Evolutionary conservation across 2,113 vertebrate species (phyloP), one percentile per base, ranked within the genome.

Genomic region (Zosterops japonicus): DNA sequence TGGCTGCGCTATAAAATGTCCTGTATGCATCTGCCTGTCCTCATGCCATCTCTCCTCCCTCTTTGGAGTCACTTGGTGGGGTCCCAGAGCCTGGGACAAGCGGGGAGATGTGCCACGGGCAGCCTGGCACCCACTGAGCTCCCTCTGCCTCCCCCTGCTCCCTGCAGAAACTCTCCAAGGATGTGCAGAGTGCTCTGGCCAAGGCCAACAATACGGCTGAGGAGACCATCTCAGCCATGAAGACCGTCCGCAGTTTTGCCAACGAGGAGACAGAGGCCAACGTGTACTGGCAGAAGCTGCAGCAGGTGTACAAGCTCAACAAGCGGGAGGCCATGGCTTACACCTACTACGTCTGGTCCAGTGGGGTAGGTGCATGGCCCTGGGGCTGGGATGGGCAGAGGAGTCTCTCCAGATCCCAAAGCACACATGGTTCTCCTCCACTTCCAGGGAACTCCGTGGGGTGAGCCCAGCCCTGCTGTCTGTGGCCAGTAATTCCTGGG

Each of bases 191-290:
- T 0, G 98, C 98, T 14, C 97, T 99, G 55, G 99, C 99, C 50
- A 98, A 99, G 50, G 99, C 99, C 65, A 99, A 99, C 96, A 99
- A 98, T 96, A 98, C 99, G 0, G 99, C 99, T 0, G 99, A 99
- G 89, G 99, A 99, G 97, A 99, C 99, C 76, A 98, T 99, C 71
- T 99, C 99, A 0, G 97, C 98, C 95, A 99, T 99, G 98, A 99
- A 98, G 98, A 99, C 99, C 0, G 99, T 99, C 14, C 98, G 99
- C 52, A 99, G 99, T 91, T 99, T 99, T 4, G 99, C 99, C 92
- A 99, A 98, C 0, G 99, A 99, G 96, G 91, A 97, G 23, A 96
- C 95, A 1, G 99, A 99, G 96, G 98, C 98, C 0, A 97, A 98
- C 4, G 98, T 98, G 31, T 99, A 99, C 96, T 96, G 97, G 28